Evolutionary conservation across 2,888 invertebrate species (phyloP).

Genomic region (Amblyjoppa proteus): DNA sequence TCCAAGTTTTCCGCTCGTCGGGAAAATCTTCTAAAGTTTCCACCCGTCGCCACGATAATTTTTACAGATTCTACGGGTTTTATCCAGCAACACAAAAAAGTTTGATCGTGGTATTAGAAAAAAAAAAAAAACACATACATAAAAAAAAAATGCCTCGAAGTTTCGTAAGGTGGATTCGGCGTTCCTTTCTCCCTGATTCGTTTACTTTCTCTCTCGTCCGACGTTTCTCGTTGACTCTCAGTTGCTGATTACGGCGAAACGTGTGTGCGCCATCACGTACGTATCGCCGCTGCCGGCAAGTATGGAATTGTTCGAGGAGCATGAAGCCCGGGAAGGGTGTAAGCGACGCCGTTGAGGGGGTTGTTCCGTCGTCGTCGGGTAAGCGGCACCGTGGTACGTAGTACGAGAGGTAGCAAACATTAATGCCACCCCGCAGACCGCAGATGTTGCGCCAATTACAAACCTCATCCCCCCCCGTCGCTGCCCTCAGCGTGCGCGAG

Average conservation of each 20-base stretch:
- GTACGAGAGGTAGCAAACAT: constrained; percentile 81
- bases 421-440: constrained; percentile 84
- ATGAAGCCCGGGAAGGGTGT: constrained; percentile 41
- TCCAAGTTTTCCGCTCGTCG: too few species aligned
- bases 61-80: neutral
- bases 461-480: constrained; percentile 78
- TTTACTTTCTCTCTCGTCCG: constrained; percentile 40
- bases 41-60: neutral
- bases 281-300: constrained; percentile 45
- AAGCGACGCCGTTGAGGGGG: constrained; percentile 42
- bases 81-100: neutral
- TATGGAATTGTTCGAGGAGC: constrained; percentile 39
- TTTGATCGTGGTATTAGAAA: neutral
- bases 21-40: too few species aligned
- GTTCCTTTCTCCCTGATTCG: constrained; percentile 26
- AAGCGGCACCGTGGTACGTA: constrained; percentile 43
- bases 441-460: constrained; percentile 85
- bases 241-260: constrained; percentile 6
- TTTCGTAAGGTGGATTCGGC: constrained; percentile 7
- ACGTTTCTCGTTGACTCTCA: constrained; percentile 38
- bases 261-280: constrained; percentile 31
- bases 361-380: constrained; percentile 52
- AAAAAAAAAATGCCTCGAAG: constrained; percentile 7
- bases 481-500: constrained; percentile 56
- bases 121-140: neutral